A percentile compares a stretch with the other conserved stretches of the same genome.
These are phyloP conservation scores for Takifugu flavidus DNA, from an alignment of 2,113 vertebrate species.

Conservation along the genomic window DNA sequence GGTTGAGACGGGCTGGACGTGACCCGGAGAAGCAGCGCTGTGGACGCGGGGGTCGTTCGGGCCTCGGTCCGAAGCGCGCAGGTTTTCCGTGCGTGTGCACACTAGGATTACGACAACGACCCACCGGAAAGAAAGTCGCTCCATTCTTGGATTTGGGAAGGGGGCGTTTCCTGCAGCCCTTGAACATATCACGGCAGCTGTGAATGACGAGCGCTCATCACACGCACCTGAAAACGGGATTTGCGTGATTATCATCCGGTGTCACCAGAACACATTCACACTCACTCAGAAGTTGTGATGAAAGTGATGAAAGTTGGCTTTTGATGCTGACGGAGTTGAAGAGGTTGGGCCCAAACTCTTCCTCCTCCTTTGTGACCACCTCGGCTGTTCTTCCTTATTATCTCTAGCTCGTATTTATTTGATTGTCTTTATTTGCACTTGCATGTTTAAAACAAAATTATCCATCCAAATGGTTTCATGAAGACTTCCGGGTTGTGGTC, in stretches of 20 bases:
- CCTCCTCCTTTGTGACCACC: too few relatives aligned
- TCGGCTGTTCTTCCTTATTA: too few relatives aligned
- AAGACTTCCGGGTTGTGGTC: not conserved
- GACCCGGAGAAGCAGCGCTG: not conserved
- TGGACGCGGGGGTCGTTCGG: not conserved
- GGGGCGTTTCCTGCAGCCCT: not conserved
- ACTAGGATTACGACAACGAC: slow-evolving; percentile 7
- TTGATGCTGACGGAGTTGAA: not conserved
- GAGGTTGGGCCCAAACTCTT: too few relatives aligned
- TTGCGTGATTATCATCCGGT: not conserved
- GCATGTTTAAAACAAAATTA: too few relatives aligned
- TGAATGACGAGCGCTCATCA: slow-evolving; percentile 6
- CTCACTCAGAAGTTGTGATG: too few relatives aligned
- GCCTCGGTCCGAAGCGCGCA: not conserved
- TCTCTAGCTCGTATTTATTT: too few relatives aligned
- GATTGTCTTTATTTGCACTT: too few relatives aligned
- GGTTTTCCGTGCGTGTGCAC: slow-evolving; percentile 13
- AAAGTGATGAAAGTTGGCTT: too few relatives aligned
- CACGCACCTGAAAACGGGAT: slow-evolving; percentile 24
- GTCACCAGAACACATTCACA: not conserved
- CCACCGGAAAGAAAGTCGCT: slow-evolving; percentile 5
- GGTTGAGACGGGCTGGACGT: not conserved
- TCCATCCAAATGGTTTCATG: too few relatives aligned
- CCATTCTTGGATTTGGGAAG: slow-evolving; percentile 37
- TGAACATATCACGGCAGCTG: slow-evolving; percentile 19